A percentile compares a stretch with the other conserved stretches of the same genome.
Conservation (phyloP, 2,113 vertebrate genomes). For the Chaetodon trifascialis region DNA sequence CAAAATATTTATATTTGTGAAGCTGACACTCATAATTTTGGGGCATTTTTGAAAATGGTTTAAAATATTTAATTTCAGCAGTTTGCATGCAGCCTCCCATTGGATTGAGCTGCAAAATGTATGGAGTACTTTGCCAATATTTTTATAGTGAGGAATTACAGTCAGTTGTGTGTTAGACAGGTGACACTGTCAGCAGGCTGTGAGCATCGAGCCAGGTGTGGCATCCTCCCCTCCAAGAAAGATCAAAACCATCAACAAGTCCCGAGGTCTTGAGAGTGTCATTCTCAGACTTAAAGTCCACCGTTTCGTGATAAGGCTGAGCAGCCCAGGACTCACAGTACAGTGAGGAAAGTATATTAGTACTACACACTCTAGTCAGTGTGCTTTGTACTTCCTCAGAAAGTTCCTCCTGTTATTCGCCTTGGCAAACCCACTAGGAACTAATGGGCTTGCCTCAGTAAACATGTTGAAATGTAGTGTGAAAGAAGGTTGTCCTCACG, state of each 20-base stretch:
- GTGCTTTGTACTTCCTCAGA: slow-evolving; percentile 70
- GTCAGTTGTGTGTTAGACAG: not conserved
- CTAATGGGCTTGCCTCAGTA: slow-evolving; percentile 38
- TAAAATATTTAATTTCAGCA: not conserved
- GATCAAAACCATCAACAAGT: not conserved
- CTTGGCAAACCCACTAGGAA: slow-evolving; percentile 38
- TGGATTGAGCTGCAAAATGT: not conserved
- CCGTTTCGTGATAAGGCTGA: not conserved
- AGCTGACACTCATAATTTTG: too few relatives aligned
- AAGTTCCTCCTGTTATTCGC: slow-evolving; percentile 1
- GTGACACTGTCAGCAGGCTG: not conserved
- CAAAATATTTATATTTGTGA: not conserved
- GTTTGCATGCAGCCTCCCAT: not conserved
- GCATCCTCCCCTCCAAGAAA: not conserved
- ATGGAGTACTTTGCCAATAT: not conserved
- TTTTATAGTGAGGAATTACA: not conserved
- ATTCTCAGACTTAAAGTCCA: not conserved
- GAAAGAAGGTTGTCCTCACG: not conserved
- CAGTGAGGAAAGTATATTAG: not conserved
- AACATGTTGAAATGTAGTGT: slow-evolving; percentile 38
- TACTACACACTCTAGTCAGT: not conserved
- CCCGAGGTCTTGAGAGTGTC: not conserved
- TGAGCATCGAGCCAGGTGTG: not conserved
- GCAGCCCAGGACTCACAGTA: not conserved
- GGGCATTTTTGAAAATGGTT: not conserved